Percentiles rank a stretch among this genome's conserved stretches.
Conservation (phyloP, 2,113 vertebrate species). For the Campylomormyrus tamandua region DNA sequence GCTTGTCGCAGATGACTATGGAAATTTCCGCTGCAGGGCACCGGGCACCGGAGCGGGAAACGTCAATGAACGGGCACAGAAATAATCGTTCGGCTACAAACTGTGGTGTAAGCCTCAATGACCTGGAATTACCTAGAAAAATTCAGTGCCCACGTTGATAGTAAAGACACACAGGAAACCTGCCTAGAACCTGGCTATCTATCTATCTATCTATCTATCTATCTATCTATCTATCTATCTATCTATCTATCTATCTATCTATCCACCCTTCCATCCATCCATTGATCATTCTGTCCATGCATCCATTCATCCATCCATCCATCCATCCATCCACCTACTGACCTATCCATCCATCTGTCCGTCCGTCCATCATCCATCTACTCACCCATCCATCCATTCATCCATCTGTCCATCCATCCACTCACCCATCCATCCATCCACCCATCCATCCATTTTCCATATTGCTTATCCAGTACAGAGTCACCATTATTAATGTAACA, state of each 20-base stretch:
- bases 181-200: background rate
- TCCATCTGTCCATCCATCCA: background rate
- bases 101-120: background rate
- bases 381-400: background rate
- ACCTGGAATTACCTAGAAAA: background rate
- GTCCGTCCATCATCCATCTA: background rate
- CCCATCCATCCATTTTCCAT: background rate
- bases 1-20: conserved; percentile 88
- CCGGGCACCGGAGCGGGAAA: conserved; percentile 27
- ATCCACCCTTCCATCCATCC: background rate
- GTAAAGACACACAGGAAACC: background rate
- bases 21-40: conserved; percentile 78
- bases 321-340: background rate
- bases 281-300: no score
- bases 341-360: no score
- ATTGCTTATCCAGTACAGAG: background rate
- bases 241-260: background rate
- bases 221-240: background rate
- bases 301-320: background rate
- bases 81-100: background rate
- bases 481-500: background rate
- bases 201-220: background rate
- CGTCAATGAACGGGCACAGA: background rate
- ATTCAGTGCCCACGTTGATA: background rate
- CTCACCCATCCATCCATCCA: no score